These are phyloP conservation scores for Porites lobata DNA, from an alignment of 92 coral and sea anemone genomes.

Conservation along the genomic window DNA sequence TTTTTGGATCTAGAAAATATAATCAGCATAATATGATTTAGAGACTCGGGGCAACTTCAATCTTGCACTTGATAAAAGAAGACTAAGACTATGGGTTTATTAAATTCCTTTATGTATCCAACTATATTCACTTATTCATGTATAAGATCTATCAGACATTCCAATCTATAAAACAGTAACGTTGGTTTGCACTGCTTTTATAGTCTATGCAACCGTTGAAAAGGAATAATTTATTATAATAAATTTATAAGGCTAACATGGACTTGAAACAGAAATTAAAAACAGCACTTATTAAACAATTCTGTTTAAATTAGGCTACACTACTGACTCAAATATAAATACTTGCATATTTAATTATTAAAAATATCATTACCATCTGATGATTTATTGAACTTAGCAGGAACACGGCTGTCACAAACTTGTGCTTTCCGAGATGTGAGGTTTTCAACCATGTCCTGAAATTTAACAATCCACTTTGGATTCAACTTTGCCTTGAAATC, in stretches of 20 bases:
- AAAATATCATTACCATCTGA: slow-evolving; percentile 40
- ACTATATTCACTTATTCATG: no score
- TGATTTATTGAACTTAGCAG: slow-evolving; percentile 26
- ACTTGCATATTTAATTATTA: neutral
- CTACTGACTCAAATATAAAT: neutral
- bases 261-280: no score
- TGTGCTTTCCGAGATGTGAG: slow-evolving; percentile 53
- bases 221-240: no score
- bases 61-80: neutral
- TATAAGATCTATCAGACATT: no score
- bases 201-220: no score
- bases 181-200: no score
- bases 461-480: slow-evolving; percentile 55
- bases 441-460: slow-evolving; percentile 79
- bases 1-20: slow-evolving; percentile 55
- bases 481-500: slow-evolving; percentile 60
- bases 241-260: no score
- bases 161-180: no score
- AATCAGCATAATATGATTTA: neutral
- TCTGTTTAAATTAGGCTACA: no score
- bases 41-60: neutral
- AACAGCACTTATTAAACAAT: no score
- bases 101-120: no score
- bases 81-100: no score
- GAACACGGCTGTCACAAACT: slow-evolving; percentile 74